Percentiles rank a stretch among this genome's conserved stretches.
phyloP scores from a whole-genome alignment of 2,113 vertebrate species.

The Dolichallabes microphthalmus region DNA sequence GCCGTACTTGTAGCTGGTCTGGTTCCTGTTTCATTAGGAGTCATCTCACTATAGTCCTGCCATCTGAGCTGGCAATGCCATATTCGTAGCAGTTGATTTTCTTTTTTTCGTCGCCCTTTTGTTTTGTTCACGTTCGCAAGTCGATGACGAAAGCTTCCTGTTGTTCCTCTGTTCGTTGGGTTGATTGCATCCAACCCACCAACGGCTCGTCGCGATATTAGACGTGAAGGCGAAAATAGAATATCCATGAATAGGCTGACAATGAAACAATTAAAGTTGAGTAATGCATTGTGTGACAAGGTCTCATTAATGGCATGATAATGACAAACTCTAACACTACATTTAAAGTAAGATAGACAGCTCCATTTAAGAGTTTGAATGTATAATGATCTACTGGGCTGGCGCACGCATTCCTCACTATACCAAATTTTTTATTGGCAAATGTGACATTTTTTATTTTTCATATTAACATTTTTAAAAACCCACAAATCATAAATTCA shows the following conservation, averaged over 20 bases:
- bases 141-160: background rate
- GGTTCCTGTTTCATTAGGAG: slow-evolving; percentile 14
- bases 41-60: background rate
- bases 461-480: background rate
- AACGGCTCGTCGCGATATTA: background rate
- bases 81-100: background rate
- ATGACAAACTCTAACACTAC: background rate
- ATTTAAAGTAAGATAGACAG: background rate
- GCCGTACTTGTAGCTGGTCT: background rate
- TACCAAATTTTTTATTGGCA: background rate
- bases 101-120: background rate
- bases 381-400: no score
- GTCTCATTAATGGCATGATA: background rate
- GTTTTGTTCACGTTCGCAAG: background rate
- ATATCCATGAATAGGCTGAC: background rate
- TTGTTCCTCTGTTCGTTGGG: background rate
- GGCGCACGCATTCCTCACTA: no score
- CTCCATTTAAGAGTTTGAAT: background rate
- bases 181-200: background rate
- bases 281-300: background rate
- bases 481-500: background rate
- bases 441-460: background rate
- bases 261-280: background rate
- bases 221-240: background rate
- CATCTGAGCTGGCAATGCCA: background rate